phyloP scores from a whole-genome alignment of 2,888 invertebrate genomes.

The Lasioglossum villosulum region DNA sequence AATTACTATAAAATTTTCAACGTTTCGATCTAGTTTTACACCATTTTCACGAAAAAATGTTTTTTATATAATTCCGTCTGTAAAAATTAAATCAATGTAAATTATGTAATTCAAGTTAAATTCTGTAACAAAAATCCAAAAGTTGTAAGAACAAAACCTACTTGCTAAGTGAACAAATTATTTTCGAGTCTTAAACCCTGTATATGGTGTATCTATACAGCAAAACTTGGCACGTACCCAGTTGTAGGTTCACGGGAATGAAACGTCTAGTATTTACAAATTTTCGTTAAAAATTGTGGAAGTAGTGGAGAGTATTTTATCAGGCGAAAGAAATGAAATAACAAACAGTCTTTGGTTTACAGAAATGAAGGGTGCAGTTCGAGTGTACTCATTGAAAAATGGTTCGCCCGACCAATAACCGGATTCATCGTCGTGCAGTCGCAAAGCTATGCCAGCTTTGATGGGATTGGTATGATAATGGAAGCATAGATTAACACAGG shows the following conservation, averaged over 20 bases:
- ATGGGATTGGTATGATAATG: slow-evolving; percentile 75
- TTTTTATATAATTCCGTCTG: too few relatives aligned
- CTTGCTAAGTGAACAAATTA: too few relatives aligned
- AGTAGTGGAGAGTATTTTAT: not conserved
- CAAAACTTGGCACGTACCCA: not conserved
- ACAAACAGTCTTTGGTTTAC: not conserved
- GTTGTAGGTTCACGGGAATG: not conserved
- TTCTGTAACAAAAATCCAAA: too few relatives aligned
- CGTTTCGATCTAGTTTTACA: too few relatives aligned
- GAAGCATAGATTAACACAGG: slow-evolving; percentile 80
- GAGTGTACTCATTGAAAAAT: not conserved
- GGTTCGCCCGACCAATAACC: slow-evolving; percentile 41
- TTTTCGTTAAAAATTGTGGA: not conserved
- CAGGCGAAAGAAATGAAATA: not conserved
- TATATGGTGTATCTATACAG: too few relatives aligned
- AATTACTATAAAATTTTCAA: too few relatives aligned
- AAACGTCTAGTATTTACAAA: not conserved
- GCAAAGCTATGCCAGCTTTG: slow-evolving; percentile 52
- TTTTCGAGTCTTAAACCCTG: too few relatives aligned
- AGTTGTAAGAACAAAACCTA: too few relatives aligned
- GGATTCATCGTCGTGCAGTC: slow-evolving; percentile 47
- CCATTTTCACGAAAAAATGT: too few relatives aligned
- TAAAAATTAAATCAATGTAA: too few relatives aligned
- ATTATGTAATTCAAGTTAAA: too few relatives aligned
- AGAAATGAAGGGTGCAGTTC: not conserved